A percentile compares a stretch with the other conserved stretches of the same genome.
Evolutionary conservation across 2,888 invertebrate species (phyloP).

Genomic region (Archips xylosteana): DNA sequence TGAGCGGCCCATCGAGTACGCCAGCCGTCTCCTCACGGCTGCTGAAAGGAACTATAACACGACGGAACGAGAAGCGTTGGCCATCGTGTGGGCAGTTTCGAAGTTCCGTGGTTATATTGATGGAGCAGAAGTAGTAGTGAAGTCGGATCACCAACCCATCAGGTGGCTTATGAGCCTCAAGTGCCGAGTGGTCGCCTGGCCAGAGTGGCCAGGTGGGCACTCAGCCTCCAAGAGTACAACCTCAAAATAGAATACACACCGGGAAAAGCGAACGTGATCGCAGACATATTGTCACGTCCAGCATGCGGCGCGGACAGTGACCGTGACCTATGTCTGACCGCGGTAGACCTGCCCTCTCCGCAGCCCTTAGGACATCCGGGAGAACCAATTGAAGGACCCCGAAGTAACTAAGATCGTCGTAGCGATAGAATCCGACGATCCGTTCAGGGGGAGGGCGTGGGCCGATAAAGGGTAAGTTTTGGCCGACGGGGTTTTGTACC

Average conservation of each 20-base stretch:
- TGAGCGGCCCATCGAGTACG: background rate
- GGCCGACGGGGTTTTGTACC: conserved; percentile 41
- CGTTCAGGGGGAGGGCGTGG: conserved; percentile 42
- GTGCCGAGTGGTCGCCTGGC: background rate
- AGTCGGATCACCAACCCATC: background rate
- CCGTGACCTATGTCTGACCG: background rate
- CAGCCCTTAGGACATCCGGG: background rate
- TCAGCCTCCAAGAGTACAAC: background rate
- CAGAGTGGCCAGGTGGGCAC: background rate
- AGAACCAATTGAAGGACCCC: background rate
- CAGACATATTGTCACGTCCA: background rate
- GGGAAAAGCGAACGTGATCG: background rate
- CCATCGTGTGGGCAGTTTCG: too few species aligned
- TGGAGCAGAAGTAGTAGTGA: background rate
- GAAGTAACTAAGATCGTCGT: conserved; percentile 36
- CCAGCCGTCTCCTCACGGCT: background rate
- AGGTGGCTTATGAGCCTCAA: background rate
- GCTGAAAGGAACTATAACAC: too few species aligned
- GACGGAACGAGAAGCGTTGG: too few species aligned
- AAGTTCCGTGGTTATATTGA: background rate
- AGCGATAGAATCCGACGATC: conserved; percentile 42
- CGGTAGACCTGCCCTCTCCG: conserved; percentile 10
- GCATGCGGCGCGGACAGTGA: background rate
- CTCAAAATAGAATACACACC: background rate
- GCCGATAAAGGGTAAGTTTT: conserved; percentile 36